A percentile compares a stretch with the other conserved stretches of the same genome.
phyloP scores from a whole-genome alignment of 2,113 vertebrate species.

The Trochalopteron elliotii region DNA sequence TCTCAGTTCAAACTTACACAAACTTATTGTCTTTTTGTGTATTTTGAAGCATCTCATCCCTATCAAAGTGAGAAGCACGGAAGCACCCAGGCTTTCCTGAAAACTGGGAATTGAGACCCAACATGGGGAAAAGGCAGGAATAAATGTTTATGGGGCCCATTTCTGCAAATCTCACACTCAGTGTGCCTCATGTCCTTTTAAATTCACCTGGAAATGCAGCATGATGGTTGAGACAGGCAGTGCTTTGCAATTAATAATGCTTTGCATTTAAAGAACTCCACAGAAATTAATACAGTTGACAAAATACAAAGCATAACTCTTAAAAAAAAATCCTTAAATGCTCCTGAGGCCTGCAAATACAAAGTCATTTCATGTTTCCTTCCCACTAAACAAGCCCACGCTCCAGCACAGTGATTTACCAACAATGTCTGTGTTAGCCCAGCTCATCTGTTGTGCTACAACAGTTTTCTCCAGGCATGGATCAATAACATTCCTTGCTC shows the following conservation, averaged over 20 bases:
- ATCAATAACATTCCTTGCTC: conserved; percentile 44
- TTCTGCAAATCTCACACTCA: background rate
- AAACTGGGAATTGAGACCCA: background rate
- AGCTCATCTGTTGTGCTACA: background rate
- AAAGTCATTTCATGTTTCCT: background rate
- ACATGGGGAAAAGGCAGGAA: background rate
- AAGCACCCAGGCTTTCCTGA: background rate
- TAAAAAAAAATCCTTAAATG: background rate
- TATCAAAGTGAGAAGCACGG: background rate
- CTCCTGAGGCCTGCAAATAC: background rate
- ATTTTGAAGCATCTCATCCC: background rate
- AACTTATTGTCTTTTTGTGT: too few species aligned
- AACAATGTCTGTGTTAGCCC: background rate
- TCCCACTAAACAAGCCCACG: background rate
- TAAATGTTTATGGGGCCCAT: background rate
- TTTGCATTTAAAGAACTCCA: background rate
- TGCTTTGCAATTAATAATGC: background rate
- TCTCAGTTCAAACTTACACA: background rate
- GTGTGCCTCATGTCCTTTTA: fast-evolving
- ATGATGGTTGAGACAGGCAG: background rate
- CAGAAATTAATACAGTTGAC: background rate
- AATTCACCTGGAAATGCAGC: fast-evolving
- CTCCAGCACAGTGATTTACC: background rate
- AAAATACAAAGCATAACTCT: background rate
- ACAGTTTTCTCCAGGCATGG: background rate